Evolutionary conservation across 2,888 invertebrate species (phyloP), one percentile per base, ranked within the genome.

Genomic region (Gymnosoma rotundatum): DNA sequence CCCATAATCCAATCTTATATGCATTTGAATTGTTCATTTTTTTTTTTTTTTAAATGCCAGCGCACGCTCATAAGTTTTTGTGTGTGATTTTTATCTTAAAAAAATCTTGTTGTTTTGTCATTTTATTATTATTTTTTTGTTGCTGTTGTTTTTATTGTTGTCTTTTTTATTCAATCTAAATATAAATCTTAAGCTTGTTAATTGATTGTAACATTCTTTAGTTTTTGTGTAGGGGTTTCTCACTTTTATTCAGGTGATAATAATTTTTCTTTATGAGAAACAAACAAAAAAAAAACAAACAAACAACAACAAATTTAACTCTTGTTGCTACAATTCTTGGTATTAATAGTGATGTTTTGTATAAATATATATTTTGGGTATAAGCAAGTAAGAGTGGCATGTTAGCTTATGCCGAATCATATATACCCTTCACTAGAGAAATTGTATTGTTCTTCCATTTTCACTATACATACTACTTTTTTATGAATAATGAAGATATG

Each of bases 121-220:
- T 80, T 84, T 78, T 84, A 80, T 84, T 63, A 64, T 69, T 63
- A 36, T 36, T 60, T 60, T 81, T 16, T 60, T 73, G 25, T 52
- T 73, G 48, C 45, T 73, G 48, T 81, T 75, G 16, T 69, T 60
- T 25, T 25, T 25, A 14, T 38, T 67, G n/a, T 78, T 69, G n/a
- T 60, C 14, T 78, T 67, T 32, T 76, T 67, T 16, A 69, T 61
- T 60, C 56, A 78, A 74, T 81, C 74, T 69, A 42, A 36, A 74
- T 83, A 81, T 85, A 86, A 83, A 87, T 87, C 86, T 86, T 86
- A 88, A 87, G 88, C 87, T 87, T 86, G 87, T 89, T 89, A 90
- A 90, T 89, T 90, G 90, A 89, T 90, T 89, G 89, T 89, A 87
- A 90, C 89, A 90, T 88, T 89, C 88, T 80, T 86, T 72, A 56